phyloP scores from a whole-genome alignment of 2,113 vertebrate genomes.

The Suncus etruscus region DNA sequence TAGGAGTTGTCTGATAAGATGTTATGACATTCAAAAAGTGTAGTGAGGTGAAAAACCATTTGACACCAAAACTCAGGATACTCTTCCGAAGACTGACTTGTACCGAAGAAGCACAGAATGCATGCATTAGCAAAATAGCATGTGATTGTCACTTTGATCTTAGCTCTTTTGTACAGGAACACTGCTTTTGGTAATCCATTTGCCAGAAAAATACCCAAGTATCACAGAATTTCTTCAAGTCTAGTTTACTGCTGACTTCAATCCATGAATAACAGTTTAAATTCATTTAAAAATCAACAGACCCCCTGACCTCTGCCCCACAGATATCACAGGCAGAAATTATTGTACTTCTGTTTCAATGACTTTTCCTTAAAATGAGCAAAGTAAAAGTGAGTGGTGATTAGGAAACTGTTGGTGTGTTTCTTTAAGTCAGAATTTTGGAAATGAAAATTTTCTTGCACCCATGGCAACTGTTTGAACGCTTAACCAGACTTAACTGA shows the following conservation, averaged over 20 bases:
- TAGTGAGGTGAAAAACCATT: neutral
- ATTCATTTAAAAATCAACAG: slow-evolving; percentile 71
- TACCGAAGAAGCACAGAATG: neutral
- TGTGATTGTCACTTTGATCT: slow-evolving; percentile 12
- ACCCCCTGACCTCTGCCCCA: slow-evolving; percentile 42
- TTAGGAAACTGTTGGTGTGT: slow-evolving; percentile 49
- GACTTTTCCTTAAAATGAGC: slow-evolving; percentile 69
- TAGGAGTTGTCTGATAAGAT: slow-evolving; percentile 16
- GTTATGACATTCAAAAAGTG: slow-evolving; percentile 35
- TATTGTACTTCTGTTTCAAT: slow-evolving; percentile 69
- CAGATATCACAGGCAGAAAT: slow-evolving; percentile 55
- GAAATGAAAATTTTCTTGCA: slow-evolving; percentile 26
- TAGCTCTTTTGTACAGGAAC: slow-evolving; percentile 19
- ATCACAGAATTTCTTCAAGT: slow-evolving; percentile 49
- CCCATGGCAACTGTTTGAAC: slow-evolving; percentile 50
- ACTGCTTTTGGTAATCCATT: slow-evolving; percentile 43
- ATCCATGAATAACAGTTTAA: slow-evolving; percentile 70
- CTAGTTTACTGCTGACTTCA: slow-evolving; percentile 73
- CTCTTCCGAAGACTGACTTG: slow-evolving; percentile 44
- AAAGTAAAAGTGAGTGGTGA: slow-evolving; percentile 37
- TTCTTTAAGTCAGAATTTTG: slow-evolving; percentile 66
- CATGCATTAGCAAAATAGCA: neutral
- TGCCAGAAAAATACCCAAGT: slow-evolving; percentile 61
- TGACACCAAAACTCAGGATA: neutral
- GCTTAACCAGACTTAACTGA: slow-evolving; percentile 54